Evolutionary conservation across 2,113 vertebrate genomes (phyloP).

Genomic region (Hypanus sabinus): DNA sequence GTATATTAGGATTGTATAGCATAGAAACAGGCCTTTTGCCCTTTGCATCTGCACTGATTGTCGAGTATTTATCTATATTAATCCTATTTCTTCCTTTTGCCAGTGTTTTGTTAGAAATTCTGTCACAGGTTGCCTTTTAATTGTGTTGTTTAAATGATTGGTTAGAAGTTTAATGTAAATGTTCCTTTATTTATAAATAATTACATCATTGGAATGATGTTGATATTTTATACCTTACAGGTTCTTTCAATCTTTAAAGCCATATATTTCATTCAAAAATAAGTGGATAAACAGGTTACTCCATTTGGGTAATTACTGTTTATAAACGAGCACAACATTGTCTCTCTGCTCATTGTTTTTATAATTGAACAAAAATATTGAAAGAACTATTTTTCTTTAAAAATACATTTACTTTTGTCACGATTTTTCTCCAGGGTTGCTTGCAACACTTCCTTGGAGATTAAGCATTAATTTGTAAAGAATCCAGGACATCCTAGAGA

Average conservation of each 20-base stretch:
- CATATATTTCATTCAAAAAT: too few relatives aligned
- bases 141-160: not conserved
- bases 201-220: not conserved
- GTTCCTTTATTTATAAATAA: not conserved
- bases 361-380: not conserved
- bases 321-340: not conserved
- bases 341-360: not conserved
- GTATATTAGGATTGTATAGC: too few relatives aligned
- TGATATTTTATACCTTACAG: not conserved
- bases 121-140: not conserved
- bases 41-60: too few relatives aligned
- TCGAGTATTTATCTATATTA: too few relatives aligned
- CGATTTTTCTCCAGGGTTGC: not conserved
- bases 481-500: not conserved
- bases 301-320: not conserved
- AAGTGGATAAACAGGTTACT: not conserved
- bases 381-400: too few relatives aligned
- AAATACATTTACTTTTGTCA: not conserved
- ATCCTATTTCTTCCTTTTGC: too few relatives aligned
- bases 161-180: not conserved
- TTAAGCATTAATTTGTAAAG: not conserved
- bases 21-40: too few relatives aligned
- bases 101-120: not conserved
- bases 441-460: not conserved
- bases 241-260: too few relatives aligned